A percentile compares a stretch with the other conserved stretches of the same genome.
phyloP scores from a whole-genome alignment of 1,140 invertebrate genomes.

The Globodera rostochiensis region DNA sequence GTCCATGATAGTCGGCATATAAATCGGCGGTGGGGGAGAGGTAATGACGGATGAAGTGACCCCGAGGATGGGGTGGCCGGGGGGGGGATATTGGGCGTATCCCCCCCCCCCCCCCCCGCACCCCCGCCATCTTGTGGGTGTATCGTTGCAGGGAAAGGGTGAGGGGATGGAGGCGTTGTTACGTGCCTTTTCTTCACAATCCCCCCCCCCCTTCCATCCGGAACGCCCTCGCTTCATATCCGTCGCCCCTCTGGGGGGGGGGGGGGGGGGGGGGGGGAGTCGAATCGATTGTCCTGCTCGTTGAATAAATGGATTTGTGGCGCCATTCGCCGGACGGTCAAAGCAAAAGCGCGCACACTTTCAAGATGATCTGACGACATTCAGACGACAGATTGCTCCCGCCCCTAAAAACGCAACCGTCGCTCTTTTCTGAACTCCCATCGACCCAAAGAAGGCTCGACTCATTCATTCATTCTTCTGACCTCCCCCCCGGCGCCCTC shows the following conservation, averaged over 20 bases:
- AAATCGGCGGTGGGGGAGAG: too few relatives aligned
- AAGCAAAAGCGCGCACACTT: not conserved
- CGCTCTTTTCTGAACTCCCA: not conserved
- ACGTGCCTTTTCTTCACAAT: not conserved
- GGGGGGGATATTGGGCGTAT: too few relatives aligned
- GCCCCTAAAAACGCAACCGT: not conserved
- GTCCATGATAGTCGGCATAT: too few relatives aligned
- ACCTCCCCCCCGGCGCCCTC: not conserved
- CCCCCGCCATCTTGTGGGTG: too few relatives aligned
- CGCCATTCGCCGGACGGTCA: not conserved
- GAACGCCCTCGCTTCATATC: not conserved
- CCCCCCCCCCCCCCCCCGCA: too few relatives aligned
- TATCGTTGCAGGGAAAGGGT: too few relatives aligned
- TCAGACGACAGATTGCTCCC: too few relatives aligned
- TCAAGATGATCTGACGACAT: too few relatives aligned
- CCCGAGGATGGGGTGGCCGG: too few relatives aligned
- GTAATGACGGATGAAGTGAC: too few relatives aligned
- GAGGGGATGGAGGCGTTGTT: too few relatives aligned
- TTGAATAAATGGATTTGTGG: not conserved
- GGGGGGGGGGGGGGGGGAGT: too few relatives aligned
- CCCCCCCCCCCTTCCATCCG: not conserved
- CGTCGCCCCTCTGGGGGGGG: not conserved
- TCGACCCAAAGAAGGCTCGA: constrained; percentile 1
- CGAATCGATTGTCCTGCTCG: not conserved
- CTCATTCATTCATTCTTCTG: not conserved